Conservation (phyloP, 2,797 vertebrate species). For the Streptopelia turtur region DNA sequence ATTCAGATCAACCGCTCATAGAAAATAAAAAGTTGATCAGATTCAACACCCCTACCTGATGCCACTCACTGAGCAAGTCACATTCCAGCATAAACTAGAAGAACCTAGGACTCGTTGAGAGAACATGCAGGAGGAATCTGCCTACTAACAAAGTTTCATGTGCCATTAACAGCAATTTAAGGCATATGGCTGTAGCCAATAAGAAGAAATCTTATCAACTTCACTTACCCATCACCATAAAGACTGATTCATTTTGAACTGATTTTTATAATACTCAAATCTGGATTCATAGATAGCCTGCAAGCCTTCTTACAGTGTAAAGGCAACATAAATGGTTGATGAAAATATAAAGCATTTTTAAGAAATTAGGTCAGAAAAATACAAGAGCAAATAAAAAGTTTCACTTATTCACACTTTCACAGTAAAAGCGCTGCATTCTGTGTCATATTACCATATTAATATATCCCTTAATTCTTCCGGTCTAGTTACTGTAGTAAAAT, state of each 20-base stretch:
- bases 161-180: not conserved
- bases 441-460: not conserved
- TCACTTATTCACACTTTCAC: not conserved
- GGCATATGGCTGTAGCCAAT: not conserved
- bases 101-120: not conserved
- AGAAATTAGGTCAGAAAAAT: not conserved
- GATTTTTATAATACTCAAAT: not conserved
- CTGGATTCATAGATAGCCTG: not conserved
- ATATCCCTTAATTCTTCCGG: not conserved
- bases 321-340: not conserved
- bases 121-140: not conserved
- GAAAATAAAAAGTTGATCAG: not conserved
- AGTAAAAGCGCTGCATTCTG: not conserved
- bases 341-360: not conserved
- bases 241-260: not conserved
- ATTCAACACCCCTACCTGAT: not conserved
- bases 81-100: not conserved
- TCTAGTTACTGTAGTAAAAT: not conserved
- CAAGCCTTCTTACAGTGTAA: not conserved
- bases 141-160: not conserved
- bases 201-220: not conserved
- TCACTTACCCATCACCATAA: not conserved
- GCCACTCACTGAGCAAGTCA: not conserved
- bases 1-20: not conserved
- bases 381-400: not conserved